Evolutionary conservation across 2,113 vertebrate species (phyloP).

Genomic region (Cynoglossus semilaevis): DNA sequence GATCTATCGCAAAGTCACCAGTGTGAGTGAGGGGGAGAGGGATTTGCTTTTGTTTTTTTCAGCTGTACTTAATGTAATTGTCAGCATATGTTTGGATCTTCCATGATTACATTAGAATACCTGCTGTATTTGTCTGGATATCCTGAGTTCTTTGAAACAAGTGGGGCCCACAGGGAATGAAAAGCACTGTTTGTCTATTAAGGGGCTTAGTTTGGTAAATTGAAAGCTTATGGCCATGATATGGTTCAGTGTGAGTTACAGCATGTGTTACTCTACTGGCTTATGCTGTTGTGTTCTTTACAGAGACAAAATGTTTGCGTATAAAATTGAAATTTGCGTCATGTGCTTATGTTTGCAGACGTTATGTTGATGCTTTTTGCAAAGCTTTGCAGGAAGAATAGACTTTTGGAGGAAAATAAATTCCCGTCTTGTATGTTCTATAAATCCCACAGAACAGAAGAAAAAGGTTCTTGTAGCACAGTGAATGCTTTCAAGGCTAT

Average conservation of each 20-base stretch:
- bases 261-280: slow-evolving; percentile 17
- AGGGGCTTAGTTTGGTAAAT: slow-evolving; percentile 29
- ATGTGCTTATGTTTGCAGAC: neutral
- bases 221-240: slow-evolving; percentile 19
- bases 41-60: neutral
- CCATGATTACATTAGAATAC: slow-evolving; percentile 14
- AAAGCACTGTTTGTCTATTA: slow-evolving; percentile 22
- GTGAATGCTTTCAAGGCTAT: slow-evolving; percentile 6
- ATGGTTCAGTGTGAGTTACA: slow-evolving; percentile 1
- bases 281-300: neutral
- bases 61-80: slow-evolving; percentile 34
- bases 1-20: slow-evolving; percentile 99
- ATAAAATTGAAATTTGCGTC: neutral
- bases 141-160: slow-evolving; percentile 27
- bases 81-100: slow-evolving; percentile 29
- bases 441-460: neutral
- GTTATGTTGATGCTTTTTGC: slow-evolving; percentile 1
- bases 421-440: neutral
- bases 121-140: slow-evolving; percentile 4
- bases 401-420: neutral
- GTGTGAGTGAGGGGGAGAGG: slow-evolving; percentile 78
- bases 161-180: slow-evolving; percentile 1
- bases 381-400: neutral
- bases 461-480: slow-evolving; percentile 3
- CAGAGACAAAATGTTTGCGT: neutral